Base-by-base conservation (phyloP, 2,113 vertebrate species). In the Etheostoma spectabile region DNA sequence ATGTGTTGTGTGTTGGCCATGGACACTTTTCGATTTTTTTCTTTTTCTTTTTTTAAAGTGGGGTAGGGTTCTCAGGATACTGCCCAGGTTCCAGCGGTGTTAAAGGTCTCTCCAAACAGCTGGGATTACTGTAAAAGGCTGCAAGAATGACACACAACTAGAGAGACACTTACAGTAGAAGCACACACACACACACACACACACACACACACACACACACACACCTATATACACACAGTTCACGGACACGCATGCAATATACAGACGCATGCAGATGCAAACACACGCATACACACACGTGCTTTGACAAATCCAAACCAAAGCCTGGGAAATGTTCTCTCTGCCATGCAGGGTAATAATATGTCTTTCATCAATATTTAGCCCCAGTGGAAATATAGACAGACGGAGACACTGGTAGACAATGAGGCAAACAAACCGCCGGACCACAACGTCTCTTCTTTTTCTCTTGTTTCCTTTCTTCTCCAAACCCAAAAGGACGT, bases 281-380 rank as follows among this genome's bases (percentile, higher is more conserved):
- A 89, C 73, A 62, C 48, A 64, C 63, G 81, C 56, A 80, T 69
- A 82, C 59, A 72, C 64, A 74, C 61, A 81, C 74, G 77, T 35
- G 90, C 79, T 86, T 88, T 88, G 87, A 87, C 80, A 88, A 83
- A 86, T 91, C 71, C 93, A 96, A 97, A 97, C 96, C 96, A 98
- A 97, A 97, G 96, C 94, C 95, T 96, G 91, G 95, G 94, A 93
- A 92, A 95, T 91, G 91, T 89, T 97, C 95, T 97, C 95, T 96
- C 97, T 99, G 98, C 98, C 95, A 94, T 99, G 97, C 97, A 99
- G 98, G 96, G 96, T 94, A 89, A 91, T 68, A 45, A 92, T 93
- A 95, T 93, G 68, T 59, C 56, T 60, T 92, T 93, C 95, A 77
- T 65, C 94, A 95, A 72, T 93, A 94, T 92, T 92, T 89, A 93